A percentile compares a stretch with the other conserved stretches of the same genome.
Evolutionary conservation across 2,888 invertebrate genomes (phyloP).

Genomic region (Diplolepis rosae): DNA sequence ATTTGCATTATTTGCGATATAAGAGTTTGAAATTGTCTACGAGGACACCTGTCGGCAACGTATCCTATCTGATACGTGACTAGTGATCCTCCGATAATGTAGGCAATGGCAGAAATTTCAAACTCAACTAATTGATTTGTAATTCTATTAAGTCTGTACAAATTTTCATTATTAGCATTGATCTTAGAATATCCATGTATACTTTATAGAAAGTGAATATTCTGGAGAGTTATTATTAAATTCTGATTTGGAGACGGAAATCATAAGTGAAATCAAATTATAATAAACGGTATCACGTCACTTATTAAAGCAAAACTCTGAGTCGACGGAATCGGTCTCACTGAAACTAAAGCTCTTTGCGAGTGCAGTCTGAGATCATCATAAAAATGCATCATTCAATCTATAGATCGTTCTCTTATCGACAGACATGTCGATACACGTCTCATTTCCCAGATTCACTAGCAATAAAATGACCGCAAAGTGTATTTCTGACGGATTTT

Average conservation of each 20-base stretch:
- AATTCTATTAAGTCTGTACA: background rate
- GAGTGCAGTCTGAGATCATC: background rate
- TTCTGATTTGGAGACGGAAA: background rate
- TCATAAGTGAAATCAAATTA: background rate
- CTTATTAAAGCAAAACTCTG: background rate
- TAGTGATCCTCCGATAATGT: no score
- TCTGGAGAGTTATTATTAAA: background rate
- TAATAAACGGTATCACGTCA: background rate
- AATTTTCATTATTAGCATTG: conserved; percentile 2
- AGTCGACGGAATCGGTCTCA: background rate
- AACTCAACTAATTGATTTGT: conserved; percentile 2
- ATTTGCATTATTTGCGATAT: no score
- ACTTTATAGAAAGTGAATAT: conserved; percentile 2
- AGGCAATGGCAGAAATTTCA: no score
- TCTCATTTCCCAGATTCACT: no score
- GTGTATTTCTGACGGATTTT: no score
- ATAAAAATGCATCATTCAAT: no score
- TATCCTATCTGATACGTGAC: no score
- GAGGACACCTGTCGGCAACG: no score
- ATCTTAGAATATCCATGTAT: background rate
- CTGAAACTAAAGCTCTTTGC: background rate
- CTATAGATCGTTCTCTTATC: no score
- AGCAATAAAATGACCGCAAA: no score
- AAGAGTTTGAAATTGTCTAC: no score
- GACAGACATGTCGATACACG: no score